Evolutionary conservation across 2,113 vertebrate species (phyloP), one percentile per base, ranked within the genome.

Genomic region (Rynchops niger): DNA sequence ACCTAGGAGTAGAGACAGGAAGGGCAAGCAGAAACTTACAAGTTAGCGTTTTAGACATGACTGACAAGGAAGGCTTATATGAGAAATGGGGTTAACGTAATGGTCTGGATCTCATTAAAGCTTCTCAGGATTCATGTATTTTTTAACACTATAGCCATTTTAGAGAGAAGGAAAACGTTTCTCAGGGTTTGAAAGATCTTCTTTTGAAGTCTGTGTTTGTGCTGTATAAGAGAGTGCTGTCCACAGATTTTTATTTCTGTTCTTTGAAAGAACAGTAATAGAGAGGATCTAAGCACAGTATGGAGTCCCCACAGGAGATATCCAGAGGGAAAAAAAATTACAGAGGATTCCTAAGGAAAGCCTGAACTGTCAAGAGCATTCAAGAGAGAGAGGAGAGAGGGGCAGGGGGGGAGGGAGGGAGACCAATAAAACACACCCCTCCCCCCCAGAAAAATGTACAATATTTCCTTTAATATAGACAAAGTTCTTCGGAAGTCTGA

Each of bases 1-100:
- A 86, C 25, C 38, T 72, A 97, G 82, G 72, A 97, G 20, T 59
- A 93, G 95, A 74, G 88, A 12, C 84, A 97, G 96, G 87, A 94
- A 96, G 95, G 92, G 82, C 82, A 81, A 90, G 56, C 82, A 82
- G 58, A 94, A 81, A 22, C 50, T 94, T 80, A 16, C 27, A 61
- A 93, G 40, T n/a, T 53, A 92, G 79, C 43, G 25, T 67, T 91
- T 91, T 77, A 82, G 43, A 26, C 43, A 16, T 56, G 73, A 47
- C 59, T 88, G 52, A 45, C 14, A 63, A 73, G 56, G 70, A 82
- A 87, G 25, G 56, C 12, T 87, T 63, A n/a, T 72, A 42, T 50
- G 29, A 91, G 42, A 79, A 82, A 87, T 52, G n/a, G n/a, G 29
- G 91, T 90, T 82, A 50, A 66, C 53, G n/a, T 53, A 72, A 42